Percentiles rank a stretch among this genome's conserved stretches.
Conservation (phyloP, 1,140 invertebrate genomes). For the Choristoneura fumiferana region DNA sequence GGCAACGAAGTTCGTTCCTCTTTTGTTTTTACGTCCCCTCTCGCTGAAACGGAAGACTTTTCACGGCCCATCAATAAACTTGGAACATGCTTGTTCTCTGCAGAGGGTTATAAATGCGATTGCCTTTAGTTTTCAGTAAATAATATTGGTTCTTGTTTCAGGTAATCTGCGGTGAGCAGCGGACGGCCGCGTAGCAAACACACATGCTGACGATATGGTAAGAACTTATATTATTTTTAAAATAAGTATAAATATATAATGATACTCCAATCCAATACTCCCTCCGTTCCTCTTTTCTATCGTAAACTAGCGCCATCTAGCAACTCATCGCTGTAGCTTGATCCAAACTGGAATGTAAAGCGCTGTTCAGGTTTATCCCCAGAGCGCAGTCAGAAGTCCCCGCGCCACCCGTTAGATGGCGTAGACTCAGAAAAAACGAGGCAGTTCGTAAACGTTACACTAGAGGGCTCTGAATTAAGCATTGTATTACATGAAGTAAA, state of each 20-base stretch:
- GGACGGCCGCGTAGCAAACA: constrained; percentile 50
- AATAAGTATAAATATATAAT: too few relatives aligned
- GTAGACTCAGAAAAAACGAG: constrained; percentile 2
- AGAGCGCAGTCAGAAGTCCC: constrained; percentile 21
- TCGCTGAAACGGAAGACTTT: too few relatives aligned
- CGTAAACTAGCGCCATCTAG: constrained; percentile 47
- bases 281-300: not conserved
- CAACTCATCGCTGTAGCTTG: not conserved
- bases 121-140: not conserved
- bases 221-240: constrained; percentile 25
- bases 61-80: too few relatives aligned
- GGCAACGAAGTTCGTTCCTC: too few relatives aligned
- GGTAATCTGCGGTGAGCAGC: constrained; percentile 60
- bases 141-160: constrained; percentile 33
- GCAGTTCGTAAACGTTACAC: not conserved
- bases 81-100: too few relatives aligned
- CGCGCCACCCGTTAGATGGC: constrained; percentile 42
- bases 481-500: not conserved
- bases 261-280: not conserved
- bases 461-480: not conserved
- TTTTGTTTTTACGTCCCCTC: too few relatives aligned
- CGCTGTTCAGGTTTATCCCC: too few relatives aligned
- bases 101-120: not conserved
- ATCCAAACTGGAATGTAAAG: not conserved
- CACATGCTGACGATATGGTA: constrained; percentile 75